A percentile compares a stretch with the other conserved stretches of the same genome.
phyloP scores from a whole-genome alignment of 2,797 vertebrate genomes.

The Sebastes dallii region DNA sequence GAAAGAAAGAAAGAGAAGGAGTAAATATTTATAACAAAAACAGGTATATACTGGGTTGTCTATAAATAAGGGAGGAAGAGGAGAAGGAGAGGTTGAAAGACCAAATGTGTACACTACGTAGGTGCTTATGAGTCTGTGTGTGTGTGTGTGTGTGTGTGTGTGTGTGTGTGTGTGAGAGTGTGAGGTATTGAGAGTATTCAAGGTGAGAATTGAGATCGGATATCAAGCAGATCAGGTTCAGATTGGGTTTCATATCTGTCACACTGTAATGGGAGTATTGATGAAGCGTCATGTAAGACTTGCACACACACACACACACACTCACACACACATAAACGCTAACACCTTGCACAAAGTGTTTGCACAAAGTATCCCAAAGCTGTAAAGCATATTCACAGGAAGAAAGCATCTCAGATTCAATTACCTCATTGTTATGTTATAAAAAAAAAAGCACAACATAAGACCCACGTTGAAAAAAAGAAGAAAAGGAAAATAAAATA shows the following conservation, averaged over 20 bases:
- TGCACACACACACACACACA: neutral
- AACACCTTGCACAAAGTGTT: no score
- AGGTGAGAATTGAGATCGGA: conserved; percentile 66
- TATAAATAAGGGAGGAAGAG: neutral
- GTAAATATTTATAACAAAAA: conserved; percentile 2
- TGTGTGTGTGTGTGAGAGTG: neutral
- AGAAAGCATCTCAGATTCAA: neutral
- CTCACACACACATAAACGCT: neutral
- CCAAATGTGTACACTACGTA: neutral
- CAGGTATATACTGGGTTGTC: neutral
- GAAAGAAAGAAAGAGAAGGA: neutral
- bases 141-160: neutral
- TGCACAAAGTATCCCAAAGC: neutral
- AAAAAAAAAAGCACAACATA: neutral
- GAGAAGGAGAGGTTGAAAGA: neutral
- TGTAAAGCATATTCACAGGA: neutral
- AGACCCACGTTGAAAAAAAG: neutral
- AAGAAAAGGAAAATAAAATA: neutral
- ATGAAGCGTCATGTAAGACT: conserved; percentile 49
- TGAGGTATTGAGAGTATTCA: conserved; percentile 33
- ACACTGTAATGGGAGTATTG: conserved; percentile 60
- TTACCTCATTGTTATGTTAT: no score
- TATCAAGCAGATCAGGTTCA: conserved; percentile 63
- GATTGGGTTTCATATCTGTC: conserved; percentile 61
- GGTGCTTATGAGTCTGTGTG: neutral